phyloP scores from a whole-genome alignment of 1,140 invertebrate genomes.

The Lordiphosa mommai region DNA sequence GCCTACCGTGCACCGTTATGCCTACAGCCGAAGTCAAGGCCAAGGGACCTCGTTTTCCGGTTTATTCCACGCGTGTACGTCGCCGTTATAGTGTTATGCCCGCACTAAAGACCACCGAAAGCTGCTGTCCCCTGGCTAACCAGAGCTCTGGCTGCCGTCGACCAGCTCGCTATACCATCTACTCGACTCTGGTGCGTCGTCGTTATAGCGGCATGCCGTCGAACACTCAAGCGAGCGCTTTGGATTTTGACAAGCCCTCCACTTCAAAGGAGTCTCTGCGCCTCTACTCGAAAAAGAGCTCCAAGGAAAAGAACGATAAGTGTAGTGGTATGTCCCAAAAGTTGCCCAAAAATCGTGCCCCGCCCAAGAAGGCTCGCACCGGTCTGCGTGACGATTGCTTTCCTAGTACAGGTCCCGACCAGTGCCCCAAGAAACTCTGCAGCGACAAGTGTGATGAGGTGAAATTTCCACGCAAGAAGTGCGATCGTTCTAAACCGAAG shows the following conservation, averaged over 20 bases:
- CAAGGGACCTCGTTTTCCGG: conserved; percentile 9
- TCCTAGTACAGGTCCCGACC: background rate
- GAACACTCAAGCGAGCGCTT: background rate
- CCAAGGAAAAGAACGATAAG: conserved; percentile 17
- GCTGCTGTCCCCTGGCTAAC: too few species aligned
- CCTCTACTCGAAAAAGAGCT: conserved; percentile 22
- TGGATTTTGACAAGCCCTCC: background rate
- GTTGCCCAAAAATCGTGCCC: conserved; percentile 18
- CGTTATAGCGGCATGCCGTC: conserved; percentile 9
- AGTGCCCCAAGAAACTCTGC: conserved; percentile 12
- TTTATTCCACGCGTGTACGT: conserved; percentile 36
- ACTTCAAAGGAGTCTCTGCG: background rate
- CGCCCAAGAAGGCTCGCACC: conserved; percentile 25
- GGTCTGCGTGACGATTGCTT: conserved; percentile 39
- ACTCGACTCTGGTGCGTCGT: conserved; percentile 8
- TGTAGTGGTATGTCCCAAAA: conserved; percentile 11
- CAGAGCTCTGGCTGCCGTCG: background rate
- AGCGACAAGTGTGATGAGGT: conserved; percentile 17
- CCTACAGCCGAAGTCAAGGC: background rate
- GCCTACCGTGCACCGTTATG: background rate
- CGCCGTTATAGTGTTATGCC: conserved; percentile 32
- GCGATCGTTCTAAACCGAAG: conserved; percentile 9
- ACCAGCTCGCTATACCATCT: conserved; percentile 12
- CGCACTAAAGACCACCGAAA: background rate
- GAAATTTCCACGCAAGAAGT: conserved; percentile 42